Evolutionary conservation across 2,797 vertebrate species (phyloP).

Genomic region (Sebastolobus alascanus): DNA sequence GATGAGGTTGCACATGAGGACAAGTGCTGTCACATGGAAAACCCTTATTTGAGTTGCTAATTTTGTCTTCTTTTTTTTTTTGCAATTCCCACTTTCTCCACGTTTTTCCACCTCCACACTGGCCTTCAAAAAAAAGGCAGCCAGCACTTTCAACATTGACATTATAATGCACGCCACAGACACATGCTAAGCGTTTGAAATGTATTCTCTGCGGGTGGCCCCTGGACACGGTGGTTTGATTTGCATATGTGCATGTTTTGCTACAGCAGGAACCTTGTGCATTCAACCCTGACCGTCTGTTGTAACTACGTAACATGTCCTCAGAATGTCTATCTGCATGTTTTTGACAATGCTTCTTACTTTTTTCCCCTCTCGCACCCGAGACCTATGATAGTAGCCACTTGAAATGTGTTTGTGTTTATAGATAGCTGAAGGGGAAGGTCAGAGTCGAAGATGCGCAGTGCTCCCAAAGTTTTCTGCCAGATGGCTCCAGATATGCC

Average conservation of each 20-base stretch:
- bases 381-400: conserved; percentile 59
- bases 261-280: conserved; percentile 71
- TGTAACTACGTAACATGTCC: conserved; percentile 71
- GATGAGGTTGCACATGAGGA: conserved; percentile 41
- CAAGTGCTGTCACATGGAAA: conserved; percentile 25
- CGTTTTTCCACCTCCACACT: conserved; percentile 33
- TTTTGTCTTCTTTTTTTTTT: conserved; percentile 50
- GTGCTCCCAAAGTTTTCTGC: conserved; percentile 31
- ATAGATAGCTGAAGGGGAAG: conserved; percentile 52
- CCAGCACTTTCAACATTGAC: conserved; percentile 59
- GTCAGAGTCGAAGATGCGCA: conserved; percentile 39
- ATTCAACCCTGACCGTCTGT: conserved; percentile 66
- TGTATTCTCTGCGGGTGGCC: conserved; percentile 47
- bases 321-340: conserved; percentile 85
- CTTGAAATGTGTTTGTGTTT: conserved; percentile 69
- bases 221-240: conserved; percentile 68
- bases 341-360: conserved; percentile 77
- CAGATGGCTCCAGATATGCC: conserved; percentile 44
- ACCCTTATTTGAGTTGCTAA: conserved; percentile 35
- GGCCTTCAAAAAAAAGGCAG: conserved; percentile 54
- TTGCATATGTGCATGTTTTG: conserved; percentile 83
- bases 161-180: conserved; percentile 57
- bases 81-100: conserved; percentile 31
- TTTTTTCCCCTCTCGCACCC: conserved; percentile 65
- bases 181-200: conserved; percentile 57